phyloP scores from a whole-genome alignment of 2,797 vertebrate species.

The Hydrolagus colliei region DNA sequence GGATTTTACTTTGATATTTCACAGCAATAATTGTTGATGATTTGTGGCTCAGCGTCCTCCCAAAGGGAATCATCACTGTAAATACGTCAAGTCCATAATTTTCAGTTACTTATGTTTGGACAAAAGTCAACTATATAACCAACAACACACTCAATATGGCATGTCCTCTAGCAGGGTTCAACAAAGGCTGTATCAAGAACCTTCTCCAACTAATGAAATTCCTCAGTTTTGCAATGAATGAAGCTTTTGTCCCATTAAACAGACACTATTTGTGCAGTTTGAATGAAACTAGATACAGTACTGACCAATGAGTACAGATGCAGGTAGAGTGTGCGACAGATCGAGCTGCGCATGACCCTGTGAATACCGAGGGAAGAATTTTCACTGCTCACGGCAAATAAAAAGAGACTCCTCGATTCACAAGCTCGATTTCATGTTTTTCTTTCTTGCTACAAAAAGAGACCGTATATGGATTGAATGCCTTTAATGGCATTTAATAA shows the following conservation, averaged over 20 bases:
- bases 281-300: not conserved
- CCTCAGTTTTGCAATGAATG: constrained; percentile 11
- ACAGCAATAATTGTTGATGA: too few species aligned
- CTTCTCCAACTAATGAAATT: not conserved
- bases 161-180: not conserved
- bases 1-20: too few species aligned
- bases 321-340: not conserved
- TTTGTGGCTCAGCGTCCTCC: too few species aligned
- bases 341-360: not conserved
- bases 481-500: not conserved
- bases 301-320: not conserved
- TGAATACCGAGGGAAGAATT: not conserved
- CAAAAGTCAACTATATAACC: too few species aligned
- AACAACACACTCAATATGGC: not conserved
- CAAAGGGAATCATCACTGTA: too few species aligned
- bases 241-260: not conserved
- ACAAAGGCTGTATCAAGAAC: not conserved
- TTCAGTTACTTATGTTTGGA: too few species aligned
- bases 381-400: not conserved
- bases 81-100: too few species aligned
- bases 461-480: too few species aligned
- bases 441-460: too few species aligned
- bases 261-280: not conserved
- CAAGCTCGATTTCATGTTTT: too few species aligned
- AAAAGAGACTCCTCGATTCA: too few species aligned